Evolutionary conservation across 2,888 invertebrate genomes (phyloP), one percentile per base, ranked within the genome.

Genomic region (Sphinx pinastri): DNA sequence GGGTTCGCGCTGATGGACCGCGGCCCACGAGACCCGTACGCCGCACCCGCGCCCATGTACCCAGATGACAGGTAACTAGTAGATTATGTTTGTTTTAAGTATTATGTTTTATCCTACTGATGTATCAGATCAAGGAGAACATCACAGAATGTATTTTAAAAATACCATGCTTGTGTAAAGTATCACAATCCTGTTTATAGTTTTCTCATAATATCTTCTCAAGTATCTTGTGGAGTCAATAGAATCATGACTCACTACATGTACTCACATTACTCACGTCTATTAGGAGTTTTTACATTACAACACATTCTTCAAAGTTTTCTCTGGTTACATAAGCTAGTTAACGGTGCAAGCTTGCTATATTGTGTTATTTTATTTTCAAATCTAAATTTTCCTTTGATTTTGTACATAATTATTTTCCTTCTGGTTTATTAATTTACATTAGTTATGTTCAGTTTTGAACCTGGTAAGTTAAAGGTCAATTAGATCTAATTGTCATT

Each of bases 1-100:
- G 92, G 93, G 0, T 93, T 92, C 75, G 91, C 93, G 19, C 79
- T 92, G 60, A 88, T 91, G 89, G 92, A 92, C 54, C 86, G 88
- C 10, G 86, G 88, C 38, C 66, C 71, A 7, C 51, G 71, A 16
- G 92, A 91, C 72, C 87, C 87, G 0, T 92, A 92, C 79, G 90
- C 88, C 0, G 89, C 90, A 5, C 86, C 89, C 76, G 72, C 89
- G 78, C 79, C 84, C 12, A 74, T 82, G 76, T 84, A 84, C 72
- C 73, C 57, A 11, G 77, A 78, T n/a, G 74, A 74, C 11, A 72
- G 76, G 14, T 73, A 74, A 55, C 7, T 31, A 12, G 12, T 4
- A 16, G 16, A 55, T 10, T 52, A 52, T n/a, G n/a, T n/a, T n/a
- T 38, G 8, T 38, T 38, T 25, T 25, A 25, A 25, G 25, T 25